Conservation (phyloP, 2,888 invertebrate species). For the Athalia rosae region DNA sequence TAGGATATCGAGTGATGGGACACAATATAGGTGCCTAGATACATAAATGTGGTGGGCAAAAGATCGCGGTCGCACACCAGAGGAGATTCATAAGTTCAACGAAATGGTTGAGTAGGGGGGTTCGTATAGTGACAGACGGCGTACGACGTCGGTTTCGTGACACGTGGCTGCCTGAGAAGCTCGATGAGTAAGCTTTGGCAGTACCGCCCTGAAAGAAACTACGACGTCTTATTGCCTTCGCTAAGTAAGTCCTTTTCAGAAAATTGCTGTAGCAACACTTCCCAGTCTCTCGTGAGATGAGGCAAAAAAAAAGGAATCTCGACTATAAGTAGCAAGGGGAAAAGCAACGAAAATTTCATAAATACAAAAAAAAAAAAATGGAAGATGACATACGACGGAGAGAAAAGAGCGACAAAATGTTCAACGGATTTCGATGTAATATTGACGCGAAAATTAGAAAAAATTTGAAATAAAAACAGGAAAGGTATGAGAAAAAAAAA, state of each 20-base stretch:
- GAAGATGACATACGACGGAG: neutral
- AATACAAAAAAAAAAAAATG: neutral
- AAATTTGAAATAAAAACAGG: neutral
- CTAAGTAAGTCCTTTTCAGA: conserved; percentile 36
- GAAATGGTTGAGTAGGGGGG: neutral
- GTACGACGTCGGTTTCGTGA: conserved; percentile 9
- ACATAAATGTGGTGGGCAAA: neutral
- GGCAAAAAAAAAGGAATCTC: neutral
- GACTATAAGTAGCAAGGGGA: neutral
- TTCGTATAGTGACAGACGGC: conserved; percentile 24
- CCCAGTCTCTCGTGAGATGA: conserved; percentile 22
- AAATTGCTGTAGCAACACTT: conserved; percentile 38
- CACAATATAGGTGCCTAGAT: too few relatives aligned
- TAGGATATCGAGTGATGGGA: too few relatives aligned
- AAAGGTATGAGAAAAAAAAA: neutral
- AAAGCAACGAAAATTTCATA: conserved; percentile 11
- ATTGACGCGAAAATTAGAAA: neutral
- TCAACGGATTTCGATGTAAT: too few relatives aligned
- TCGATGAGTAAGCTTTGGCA: conserved; percentile 38
- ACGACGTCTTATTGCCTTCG: conserved; percentile 32
- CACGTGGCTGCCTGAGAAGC: neutral
- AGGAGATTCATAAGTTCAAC: conserved; percentile 14
- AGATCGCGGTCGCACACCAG: conserved; percentile 16
- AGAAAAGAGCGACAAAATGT: neutral
- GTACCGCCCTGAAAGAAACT: conserved; percentile 27